Percentiles rank a stretch among this genome's conserved stretches.
These are phyloP conservation scores for Lasiurus borealis DNA, from an alignment of 2,113 vertebrate species.

Conservation along the genomic window DNA sequence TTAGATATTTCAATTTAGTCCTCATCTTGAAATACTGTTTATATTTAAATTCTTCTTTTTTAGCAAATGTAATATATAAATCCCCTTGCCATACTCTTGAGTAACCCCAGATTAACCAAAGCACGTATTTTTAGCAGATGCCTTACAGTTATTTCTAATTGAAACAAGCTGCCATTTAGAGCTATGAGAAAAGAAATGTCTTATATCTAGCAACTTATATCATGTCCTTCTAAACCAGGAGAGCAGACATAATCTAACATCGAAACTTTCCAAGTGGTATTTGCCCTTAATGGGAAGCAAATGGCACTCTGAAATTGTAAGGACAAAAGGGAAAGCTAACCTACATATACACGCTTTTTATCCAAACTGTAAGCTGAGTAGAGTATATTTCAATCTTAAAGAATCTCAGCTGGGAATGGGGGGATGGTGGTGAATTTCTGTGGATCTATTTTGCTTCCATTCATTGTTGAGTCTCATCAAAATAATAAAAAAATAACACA, in stretches of 20 bases:
- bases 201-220: constrained; percentile 52
- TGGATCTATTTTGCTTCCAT: neutral
- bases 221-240: constrained; percentile 61
- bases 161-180: constrained; percentile 69
- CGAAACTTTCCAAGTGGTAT: constrained; percentile 15
- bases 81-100: constrained; percentile 71
- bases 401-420: neutral
- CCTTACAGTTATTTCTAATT: constrained; percentile 79
- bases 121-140: constrained; percentile 74
- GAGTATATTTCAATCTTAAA: neutral
- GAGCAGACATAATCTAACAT: neutral
- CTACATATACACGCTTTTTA: neutral
- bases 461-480: neutral
- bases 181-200: constrained; percentile 9
- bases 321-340: neutral
- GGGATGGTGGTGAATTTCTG: neutral
- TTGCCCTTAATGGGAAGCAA: constrained; percentile 3
- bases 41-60: constrained; percentile 86
- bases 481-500: neutral
- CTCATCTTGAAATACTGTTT: constrained; percentile 85
- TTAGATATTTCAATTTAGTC: constrained; percentile 83
- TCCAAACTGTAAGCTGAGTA: neutral
- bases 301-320: neutral
- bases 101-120: constrained; percentile 69
- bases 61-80: constrained; percentile 85